These are phyloP conservation scores for Drosophila ogumai DNA, from an alignment of 1,140 invertebrate species.

Conservation along the genomic window DNA sequence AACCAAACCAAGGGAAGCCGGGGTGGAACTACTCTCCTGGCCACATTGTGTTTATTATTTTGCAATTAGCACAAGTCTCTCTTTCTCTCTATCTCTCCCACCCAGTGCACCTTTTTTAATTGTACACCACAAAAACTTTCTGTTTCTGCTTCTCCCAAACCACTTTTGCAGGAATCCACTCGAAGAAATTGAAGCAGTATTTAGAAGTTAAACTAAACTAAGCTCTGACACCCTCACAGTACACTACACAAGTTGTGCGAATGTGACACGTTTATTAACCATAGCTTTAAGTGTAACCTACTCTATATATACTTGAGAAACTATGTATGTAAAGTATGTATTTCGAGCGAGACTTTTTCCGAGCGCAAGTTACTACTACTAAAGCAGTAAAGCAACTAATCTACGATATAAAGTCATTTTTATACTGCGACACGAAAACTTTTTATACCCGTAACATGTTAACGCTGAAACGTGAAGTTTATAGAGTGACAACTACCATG, in stretches of 20 bases:
- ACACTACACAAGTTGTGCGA: conserved; percentile 51
- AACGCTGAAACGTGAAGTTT: conserved; percentile 44
- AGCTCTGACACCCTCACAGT: conserved; percentile 44
- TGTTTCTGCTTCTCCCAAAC: conserved; percentile 70
- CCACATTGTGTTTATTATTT: conserved; percentile 52
- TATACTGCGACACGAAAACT: conserved; percentile 47
- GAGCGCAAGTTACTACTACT: conserved; percentile 62
- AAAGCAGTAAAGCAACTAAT: conserved; percentile 43
- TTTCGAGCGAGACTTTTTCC: conserved; percentile 57
- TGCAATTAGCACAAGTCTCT: conserved; percentile 29
- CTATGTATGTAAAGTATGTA: conserved; percentile 46
- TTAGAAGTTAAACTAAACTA: conserved; percentile 83
- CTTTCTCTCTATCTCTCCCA: background rate
- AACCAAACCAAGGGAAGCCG: conserved; percentile 31
- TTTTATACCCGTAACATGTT: conserved; percentile 47
- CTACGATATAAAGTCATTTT: conserved; percentile 47
- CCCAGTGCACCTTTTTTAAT: conserved; percentile 62
- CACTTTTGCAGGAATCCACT: conserved; percentile 84
- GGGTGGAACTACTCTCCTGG: conserved; percentile 25
- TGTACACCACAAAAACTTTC: conserved; percentile 63
- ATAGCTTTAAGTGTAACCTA: conserved; percentile 52
- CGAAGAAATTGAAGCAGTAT: conserved; percentile 85
- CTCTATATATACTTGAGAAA: conserved; percentile 11
- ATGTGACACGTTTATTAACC: conserved; percentile 68
- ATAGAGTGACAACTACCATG: conserved; percentile 47